Conservation (phyloP, 2,888 invertebrate genomes). For the Cephus pygmeus region DNA sequence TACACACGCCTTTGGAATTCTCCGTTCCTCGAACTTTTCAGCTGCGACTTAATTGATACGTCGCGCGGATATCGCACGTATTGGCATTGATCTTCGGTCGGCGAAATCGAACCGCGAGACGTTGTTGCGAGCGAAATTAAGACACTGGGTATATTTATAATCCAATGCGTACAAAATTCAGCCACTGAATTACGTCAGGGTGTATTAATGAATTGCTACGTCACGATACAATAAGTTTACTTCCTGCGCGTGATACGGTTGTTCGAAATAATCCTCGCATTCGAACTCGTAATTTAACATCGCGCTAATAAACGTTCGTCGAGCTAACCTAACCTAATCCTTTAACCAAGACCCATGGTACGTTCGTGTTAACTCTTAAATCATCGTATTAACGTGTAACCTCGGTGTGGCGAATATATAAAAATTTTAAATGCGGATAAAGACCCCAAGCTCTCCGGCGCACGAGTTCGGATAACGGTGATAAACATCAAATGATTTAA, state of each 20-base stretch:
- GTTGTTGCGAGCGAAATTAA: background rate
- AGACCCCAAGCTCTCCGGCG: no score
- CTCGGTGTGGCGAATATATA: conserved; percentile 44
- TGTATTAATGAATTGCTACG: background rate
- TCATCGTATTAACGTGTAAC: conserved; percentile 52
- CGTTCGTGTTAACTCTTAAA: conserved; percentile 43
- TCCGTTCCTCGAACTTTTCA: conserved; percentile 56
- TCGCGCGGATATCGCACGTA: background rate
- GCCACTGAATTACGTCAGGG: background rate
- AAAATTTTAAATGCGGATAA: conserved; percentile 35
- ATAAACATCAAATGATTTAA: conserved; percentile 52
- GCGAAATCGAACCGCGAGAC: background rate
- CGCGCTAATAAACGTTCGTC: background rate
- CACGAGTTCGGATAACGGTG: conserved; percentile 10
- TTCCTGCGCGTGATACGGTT: background rate
- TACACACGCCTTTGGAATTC: conserved; percentile 61
- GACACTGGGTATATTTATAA: background rate
- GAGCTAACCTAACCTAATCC: background rate
- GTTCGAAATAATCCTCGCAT: background rate
- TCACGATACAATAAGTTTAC: background rate
- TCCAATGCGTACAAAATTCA: background rate
- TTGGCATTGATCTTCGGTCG: background rate
- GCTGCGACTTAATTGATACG: conserved; percentile 18
- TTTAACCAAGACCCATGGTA: background rate
- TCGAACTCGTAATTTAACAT: background rate